phyloP scores from a whole-genome alignment of 2,888 invertebrate genomes.

The Nymphalis c-album region DNA sequence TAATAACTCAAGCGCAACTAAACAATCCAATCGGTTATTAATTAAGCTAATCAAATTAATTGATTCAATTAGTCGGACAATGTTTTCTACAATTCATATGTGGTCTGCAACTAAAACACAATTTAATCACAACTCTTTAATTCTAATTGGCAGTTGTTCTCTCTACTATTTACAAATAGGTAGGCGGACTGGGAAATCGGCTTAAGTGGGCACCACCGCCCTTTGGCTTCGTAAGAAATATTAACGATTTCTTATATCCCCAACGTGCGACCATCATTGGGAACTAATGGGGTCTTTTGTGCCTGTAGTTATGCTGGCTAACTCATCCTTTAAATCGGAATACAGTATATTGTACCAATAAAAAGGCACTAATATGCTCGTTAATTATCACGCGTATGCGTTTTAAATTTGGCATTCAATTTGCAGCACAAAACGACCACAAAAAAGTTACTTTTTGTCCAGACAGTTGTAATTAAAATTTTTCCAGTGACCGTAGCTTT shows the following conservation, averaged over 20 bases:
- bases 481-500: conserved; percentile 22
- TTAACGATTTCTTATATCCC: no score
- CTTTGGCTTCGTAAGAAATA: no score
- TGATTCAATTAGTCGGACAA: background rate
- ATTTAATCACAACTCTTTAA: background rate
- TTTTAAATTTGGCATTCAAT: conserved; percentile 26
- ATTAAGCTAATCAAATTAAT: background rate
- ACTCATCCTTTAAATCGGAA: no score
- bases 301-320: no score
- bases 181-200: no score
- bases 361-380: no score
- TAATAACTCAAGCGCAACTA: background rate
- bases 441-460: conserved; percentile 38
- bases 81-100: background rate
- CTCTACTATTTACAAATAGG: background rate
- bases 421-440: conserved; percentile 33
- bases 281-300: no score
- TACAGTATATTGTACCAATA: no score
- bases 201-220: no score
- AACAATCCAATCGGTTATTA: background rate
- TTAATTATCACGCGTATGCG: conserved; percentile 7
- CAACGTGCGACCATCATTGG: no score
- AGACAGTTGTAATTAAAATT: conserved; percentile 40
- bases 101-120: background rate
- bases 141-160: background rate